These are phyloP conservation scores for Triplophysa dalaica DNA, from an alignment of 2,113 vertebrate genomes.

Conservation along the genomic window DNA sequence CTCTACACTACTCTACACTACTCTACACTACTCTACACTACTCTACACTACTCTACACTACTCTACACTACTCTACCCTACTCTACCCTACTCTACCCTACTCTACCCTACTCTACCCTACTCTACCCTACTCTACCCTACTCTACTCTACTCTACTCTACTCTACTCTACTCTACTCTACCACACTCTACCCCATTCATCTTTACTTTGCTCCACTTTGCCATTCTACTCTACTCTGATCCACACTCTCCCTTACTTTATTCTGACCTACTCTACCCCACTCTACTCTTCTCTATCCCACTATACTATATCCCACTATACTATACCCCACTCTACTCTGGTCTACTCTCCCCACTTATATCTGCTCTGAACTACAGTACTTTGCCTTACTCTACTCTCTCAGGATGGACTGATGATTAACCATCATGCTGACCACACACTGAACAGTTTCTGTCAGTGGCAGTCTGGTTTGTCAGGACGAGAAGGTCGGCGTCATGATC, in stretches of 20 bases:
- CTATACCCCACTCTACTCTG: neutral
- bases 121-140: neutral
- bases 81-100: neutral
- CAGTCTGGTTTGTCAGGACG: constrained; percentile 82
- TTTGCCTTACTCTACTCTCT: constrained; percentile 21
- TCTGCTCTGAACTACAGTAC: constrained; percentile 16
- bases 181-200: neutral
- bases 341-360: neutral
- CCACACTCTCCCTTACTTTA: neutral
- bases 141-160: neutral
- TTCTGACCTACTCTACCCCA: neutral
- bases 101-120: neutral
- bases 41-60: too few species aligned
- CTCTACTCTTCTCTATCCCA: neutral
- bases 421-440: constrained; percentile 89
- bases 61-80: neutral
- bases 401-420: constrained; percentile 85
- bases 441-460: constrained; percentile 93
- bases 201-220: neutral
- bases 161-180: neutral
- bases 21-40: too few species aligned
- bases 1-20: too few species aligned
- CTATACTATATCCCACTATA: neutral
- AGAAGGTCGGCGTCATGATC: constrained; percentile 84
- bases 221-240: neutral